Conservation (phyloP, 2,113 vertebrate species). For the Cyprinodon brontotheroides region DNA sequence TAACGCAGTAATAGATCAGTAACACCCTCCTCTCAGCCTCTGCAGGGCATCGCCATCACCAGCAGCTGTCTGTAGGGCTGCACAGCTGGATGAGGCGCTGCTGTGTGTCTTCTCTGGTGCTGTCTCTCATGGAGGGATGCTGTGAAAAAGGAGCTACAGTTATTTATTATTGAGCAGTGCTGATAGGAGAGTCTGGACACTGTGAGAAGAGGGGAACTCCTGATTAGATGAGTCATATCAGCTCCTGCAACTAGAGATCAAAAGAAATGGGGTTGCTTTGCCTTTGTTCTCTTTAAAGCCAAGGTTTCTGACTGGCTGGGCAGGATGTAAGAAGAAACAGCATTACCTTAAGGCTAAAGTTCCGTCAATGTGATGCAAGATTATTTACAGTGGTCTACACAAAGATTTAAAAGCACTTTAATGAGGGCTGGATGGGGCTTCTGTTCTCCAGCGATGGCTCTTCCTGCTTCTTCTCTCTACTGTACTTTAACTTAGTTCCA, state of each 20-base stretch:
- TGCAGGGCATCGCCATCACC: slow-evolving; percentile 39
- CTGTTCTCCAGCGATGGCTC: slow-evolving; percentile 2
- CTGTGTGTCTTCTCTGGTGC: slow-evolving; percentile 24
- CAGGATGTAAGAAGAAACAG: slow-evolving; percentile 31
- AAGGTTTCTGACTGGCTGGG: slow-evolving; percentile 14
- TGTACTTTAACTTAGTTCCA: slow-evolving; percentile 62
- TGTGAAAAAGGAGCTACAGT: slow-evolving; percentile 8
- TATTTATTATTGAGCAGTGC: slow-evolving; percentile 50
- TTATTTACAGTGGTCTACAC: slow-evolving; percentile 19
- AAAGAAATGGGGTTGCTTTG: slow-evolving; percentile 15
- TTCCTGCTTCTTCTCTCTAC: slow-evolving; percentile 22
- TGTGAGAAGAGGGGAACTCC: slow-evolving; percentile 11
- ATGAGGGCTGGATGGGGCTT: slow-evolving; percentile 23
- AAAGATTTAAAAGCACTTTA: slow-evolving; percentile 32
- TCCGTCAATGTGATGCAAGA: background rate
- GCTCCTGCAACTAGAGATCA: slow-evolving; percentile 38
- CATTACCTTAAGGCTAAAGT: slow-evolving; percentile 37
- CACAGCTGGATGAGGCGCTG: slow-evolving; percentile 56
- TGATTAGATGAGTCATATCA: slow-evolving; percentile 34
- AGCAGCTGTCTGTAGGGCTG: slow-evolving; percentile 33
- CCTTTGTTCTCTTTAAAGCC: slow-evolving; percentile 39
- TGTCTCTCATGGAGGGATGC: slow-evolving; percentile 30
- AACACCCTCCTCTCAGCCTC: slow-evolving; percentile 17
- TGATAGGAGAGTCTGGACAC: slow-evolving; percentile 29
- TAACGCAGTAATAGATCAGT: slow-evolving; percentile 42